Base-by-base conservation (phyloP, 2,888 invertebrate species). In the Cynaeus angustus region DNA sequence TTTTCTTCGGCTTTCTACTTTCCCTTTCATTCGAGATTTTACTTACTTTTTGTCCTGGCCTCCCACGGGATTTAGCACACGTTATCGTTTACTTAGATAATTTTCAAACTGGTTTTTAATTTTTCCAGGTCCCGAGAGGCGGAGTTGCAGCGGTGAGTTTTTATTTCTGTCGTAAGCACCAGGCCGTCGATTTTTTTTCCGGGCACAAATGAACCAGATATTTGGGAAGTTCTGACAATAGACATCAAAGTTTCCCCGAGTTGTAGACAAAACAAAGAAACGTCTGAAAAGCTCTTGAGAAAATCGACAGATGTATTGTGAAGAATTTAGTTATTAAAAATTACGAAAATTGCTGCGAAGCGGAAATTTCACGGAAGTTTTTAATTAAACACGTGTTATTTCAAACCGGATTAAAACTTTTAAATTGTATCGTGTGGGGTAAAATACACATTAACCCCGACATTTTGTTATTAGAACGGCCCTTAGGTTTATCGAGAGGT, bases 351-450 rank as follows among this genome's bases (percentile, higher is more conserved):
- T n/a, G n/a, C 16, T 43, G 43, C 10, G 38, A 41, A n/a, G n/a
- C 10, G 4, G 21, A 56, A 56, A 21, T 13, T 56, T 21, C 26
- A 10, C 10, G 12, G 37, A 61, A 61, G 30, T 61, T 61, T 61
- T 61, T 61, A 61, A 61, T 61, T 50, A 61, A 61, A 61, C 37
- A 9, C 16, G 13, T 61, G 50, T 61, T 48, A 21, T 10, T 61
- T 14, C 13, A 33, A 30, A 9, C 7, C 2, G 33, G 21, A 2
- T 46, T 6, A 46, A 4, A 16, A 16, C 46, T 14, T 16, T 21
- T 21, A 21, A 21, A 4, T 4, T 56, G 43, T 14, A 59, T 45
- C 41, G 45, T 46, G n/a, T 30, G 28, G 9, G 12, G 26, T 10
- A 46, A 41, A 30, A 16, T 45, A 28, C 26, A 45, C 45, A 59